Conservation (phyloP, 1,140 invertebrate species). For the Papilio aristodemus region DNA sequence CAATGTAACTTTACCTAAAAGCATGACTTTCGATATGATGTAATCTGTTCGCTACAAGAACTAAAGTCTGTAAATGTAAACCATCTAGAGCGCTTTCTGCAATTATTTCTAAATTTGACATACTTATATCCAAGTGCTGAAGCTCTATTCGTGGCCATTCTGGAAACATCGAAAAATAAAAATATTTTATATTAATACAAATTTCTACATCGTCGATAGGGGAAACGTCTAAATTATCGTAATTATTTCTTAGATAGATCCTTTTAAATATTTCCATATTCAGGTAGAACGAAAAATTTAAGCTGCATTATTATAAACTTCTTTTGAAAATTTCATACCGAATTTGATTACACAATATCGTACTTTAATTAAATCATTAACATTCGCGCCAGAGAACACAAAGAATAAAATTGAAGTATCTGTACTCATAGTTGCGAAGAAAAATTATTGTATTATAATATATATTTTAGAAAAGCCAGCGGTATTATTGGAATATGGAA, state of each 20-base stretch:
- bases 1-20: constrained; percentile 56
- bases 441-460: too few relatives aligned
- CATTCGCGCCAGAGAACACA: too few relatives aligned
- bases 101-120: constrained; percentile 72
- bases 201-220: neutral
- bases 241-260: neutral
- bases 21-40: constrained; percentile 70
- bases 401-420: too few relatives aligned
- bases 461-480: neutral
- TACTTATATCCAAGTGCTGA: constrained; percentile 75
- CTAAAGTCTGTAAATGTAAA: constrained; percentile 68
- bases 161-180: constrained; percentile 46
- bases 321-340: too few relatives aligned
- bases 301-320: too few relatives aligned
- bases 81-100: constrained; percentile 73
- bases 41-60: constrained; percentile 73
- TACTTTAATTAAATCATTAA: too few relatives aligned
- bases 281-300: too few relatives aligned
- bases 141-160: constrained; percentile 74
- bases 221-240: neutral
- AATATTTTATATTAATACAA: neutral
- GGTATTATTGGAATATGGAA: neutral
- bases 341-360: too few relatives aligned
- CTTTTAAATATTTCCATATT: too few relatives aligned
- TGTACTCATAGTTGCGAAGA: too few relatives aligned